These are phyloP conservation scores for Vanessa tameamea DNA, from an alignment of 1,140 invertebrate genomes.

Conservation along the genomic window DNA sequence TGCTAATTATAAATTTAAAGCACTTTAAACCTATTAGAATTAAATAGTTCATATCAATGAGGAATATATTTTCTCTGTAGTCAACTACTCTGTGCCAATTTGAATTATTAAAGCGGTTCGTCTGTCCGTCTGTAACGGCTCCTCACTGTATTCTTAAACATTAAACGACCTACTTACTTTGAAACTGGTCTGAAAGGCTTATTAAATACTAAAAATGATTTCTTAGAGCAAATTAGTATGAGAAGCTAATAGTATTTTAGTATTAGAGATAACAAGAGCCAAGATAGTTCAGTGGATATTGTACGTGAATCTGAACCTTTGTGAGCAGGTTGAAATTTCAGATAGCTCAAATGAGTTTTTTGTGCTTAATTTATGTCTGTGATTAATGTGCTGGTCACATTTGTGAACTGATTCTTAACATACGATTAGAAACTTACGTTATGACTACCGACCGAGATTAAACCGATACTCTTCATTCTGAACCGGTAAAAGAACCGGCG, in stretches of 20 bases:
- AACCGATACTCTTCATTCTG: no score
- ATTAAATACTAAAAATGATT: conserved; percentile 4
- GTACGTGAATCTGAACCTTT: no score
- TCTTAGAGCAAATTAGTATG: not conserved
- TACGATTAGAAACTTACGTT: no score
- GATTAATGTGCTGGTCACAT: no score
- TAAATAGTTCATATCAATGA: not conserved
- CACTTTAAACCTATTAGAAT: not conserved
- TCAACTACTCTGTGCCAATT: conserved; percentile 8
- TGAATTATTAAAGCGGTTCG: conserved; percentile 28
- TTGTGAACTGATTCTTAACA: no score
- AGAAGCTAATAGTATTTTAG: not conserved
- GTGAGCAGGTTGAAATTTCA: no score
- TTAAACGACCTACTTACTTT: conserved; percentile 16
- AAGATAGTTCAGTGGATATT: no score
- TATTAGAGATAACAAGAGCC: not conserved
- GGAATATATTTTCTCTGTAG: not conserved
- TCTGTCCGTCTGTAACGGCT: conserved; percentile 20
- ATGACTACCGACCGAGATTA: no score
- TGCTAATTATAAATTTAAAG: no score
- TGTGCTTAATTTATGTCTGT: no score
- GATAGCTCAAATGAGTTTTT: no score
- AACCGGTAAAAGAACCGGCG: no score
- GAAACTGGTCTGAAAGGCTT: not conserved
- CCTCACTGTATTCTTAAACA: conserved; percentile 19